Conservation (phyloP, 2,888 invertebrate genomes). For the Itoplectis maculator region DNA sequence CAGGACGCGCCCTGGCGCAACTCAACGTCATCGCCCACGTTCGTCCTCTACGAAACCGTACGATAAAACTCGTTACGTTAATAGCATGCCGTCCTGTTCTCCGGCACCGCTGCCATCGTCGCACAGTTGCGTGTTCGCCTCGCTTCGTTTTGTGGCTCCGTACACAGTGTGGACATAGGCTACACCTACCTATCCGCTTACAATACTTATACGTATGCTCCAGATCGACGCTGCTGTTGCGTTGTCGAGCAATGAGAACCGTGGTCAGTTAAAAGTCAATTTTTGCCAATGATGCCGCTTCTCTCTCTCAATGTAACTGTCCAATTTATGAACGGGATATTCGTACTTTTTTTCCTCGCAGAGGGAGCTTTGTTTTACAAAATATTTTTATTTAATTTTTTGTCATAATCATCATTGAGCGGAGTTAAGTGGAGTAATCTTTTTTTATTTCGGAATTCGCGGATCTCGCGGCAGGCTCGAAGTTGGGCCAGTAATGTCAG, state of each 20-base stretch:
- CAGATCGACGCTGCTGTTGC: constrained; percentile 18
- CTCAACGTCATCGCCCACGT: constrained; percentile 64
- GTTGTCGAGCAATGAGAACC: constrained; percentile 50
- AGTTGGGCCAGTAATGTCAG: no score
- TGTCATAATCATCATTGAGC: no score
- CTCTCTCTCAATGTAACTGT: neutral
- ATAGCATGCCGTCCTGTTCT: constrained; percentile 64
- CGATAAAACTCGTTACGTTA: constrained; percentile 66
- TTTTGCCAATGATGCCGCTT: no score
- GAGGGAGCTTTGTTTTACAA: neutral
- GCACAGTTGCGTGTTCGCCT: constrained; percentile 54
- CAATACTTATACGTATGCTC: constrained; percentile 25
- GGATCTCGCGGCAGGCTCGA: no score
- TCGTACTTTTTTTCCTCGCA: constrained; percentile 41
- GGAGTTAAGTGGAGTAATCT: no score
- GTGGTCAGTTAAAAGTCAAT: constrained; percentile 35
- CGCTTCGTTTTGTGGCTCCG: constrained; percentile 49
- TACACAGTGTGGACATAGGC: neutral
- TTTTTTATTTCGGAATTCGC: no score
- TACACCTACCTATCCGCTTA: constrained; percentile 18
- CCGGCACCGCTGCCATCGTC: no score
- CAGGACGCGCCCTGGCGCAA: constrained; percentile 36
- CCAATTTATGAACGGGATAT: constrained; percentile 28
- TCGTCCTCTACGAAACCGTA: constrained; percentile 64
- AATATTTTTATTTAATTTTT: no score